Percentiles rank a stretch among this genome's conserved stretches.
Evolutionary conservation across 2,113 vertebrate species (phyloP).

Genomic region (Cyanistes caeruleus): DNA sequence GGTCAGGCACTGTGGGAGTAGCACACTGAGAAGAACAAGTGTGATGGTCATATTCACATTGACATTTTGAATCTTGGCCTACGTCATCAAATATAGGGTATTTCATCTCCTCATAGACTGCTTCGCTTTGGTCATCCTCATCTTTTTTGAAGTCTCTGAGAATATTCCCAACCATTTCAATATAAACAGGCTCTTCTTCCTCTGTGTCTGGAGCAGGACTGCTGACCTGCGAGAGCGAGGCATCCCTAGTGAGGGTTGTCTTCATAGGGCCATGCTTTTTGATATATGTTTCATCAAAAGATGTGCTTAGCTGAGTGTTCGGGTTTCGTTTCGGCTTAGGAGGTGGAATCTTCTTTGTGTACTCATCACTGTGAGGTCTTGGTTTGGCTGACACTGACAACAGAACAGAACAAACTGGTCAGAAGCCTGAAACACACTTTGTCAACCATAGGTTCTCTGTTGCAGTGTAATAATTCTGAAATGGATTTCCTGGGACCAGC

Average conservation of each 20-base stretch:
- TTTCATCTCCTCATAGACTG: slow-evolving; percentile 98
- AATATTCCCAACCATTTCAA: slow-evolving; percentile 97
- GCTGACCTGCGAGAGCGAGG: slow-evolving; percentile 82
- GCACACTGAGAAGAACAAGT: slow-evolving; percentile 91
- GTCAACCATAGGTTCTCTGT: background rate
- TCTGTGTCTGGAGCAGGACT: slow-evolving; percentile 82
- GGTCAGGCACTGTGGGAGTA: slow-evolving; percentile 91
- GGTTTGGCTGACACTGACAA: slow-evolving; percentile 77
- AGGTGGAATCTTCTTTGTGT: slow-evolving; percentile 91
- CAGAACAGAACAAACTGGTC: background rate
- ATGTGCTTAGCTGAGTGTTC: slow-evolving; percentile 95
- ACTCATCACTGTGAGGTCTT: slow-evolving; percentile 88
- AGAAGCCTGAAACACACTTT: background rate
- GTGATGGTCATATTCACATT: slow-evolving; percentile 81
- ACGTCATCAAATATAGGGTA: slow-evolving; percentile 89
- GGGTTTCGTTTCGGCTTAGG: slow-evolving; percentile 96
- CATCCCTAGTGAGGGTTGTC: slow-evolving; percentile 77
- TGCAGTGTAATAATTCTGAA: background rate
- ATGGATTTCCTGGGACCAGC: background rate
- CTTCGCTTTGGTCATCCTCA: slow-evolving; percentile 89
- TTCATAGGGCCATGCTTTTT: slow-evolving; percentile 81
- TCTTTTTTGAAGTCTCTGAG: slow-evolving; percentile 87
- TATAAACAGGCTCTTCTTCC: slow-evolving; percentile 94
- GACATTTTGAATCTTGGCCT: slow-evolving; percentile 79
- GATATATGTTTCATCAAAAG: slow-evolving; percentile 92